Conservation (phyloP, 2,797 vertebrate species). For the Pygocentrus nattereri region DNA sequence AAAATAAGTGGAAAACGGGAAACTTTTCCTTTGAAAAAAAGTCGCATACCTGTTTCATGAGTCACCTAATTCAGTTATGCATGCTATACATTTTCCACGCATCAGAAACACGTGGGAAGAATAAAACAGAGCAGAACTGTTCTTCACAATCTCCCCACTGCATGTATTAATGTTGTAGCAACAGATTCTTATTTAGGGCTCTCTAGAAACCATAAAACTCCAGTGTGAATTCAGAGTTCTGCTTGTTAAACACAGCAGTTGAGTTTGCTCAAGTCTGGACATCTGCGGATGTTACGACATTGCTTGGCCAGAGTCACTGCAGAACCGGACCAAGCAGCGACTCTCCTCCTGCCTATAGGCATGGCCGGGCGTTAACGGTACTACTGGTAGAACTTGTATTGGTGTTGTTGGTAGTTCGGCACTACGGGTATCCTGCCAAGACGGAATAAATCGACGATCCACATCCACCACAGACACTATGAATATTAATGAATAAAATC, state of each 20-base stretch:
- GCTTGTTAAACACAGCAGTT: constrained; percentile 40
- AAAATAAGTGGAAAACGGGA: background rate
- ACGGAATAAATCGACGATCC: background rate
- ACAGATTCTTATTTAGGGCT: constrained; percentile 43
- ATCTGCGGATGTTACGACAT: constrained; percentile 19
- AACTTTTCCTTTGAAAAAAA: background rate
- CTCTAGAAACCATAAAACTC: constrained; percentile 48
- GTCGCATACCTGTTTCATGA: constrained; percentile 4
- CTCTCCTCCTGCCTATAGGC: background rate
- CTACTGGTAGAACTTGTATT: background rate
- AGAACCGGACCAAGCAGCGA: background rate
- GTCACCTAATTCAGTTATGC: background rate
- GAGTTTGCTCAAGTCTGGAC: constrained; percentile 29
- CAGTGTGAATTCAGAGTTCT: constrained; percentile 32
- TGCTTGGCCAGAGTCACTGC: background rate
- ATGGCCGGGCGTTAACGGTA: background rate
- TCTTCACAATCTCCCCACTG: constrained; percentile 30
- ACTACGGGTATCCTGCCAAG: background rate
- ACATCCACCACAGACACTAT: background rate
- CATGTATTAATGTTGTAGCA: constrained; percentile 50
- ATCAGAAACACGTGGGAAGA: constrained; percentile 14
- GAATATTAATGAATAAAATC: background rate
- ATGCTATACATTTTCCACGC: constrained; percentile 1
- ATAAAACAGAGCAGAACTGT: constrained; percentile 6
- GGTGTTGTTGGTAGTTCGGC: background rate